These are phyloP conservation scores for Beaufortia kweichowensis DNA, from an alignment of 2,113 vertebrate genomes.

Conservation along the genomic window DNA sequence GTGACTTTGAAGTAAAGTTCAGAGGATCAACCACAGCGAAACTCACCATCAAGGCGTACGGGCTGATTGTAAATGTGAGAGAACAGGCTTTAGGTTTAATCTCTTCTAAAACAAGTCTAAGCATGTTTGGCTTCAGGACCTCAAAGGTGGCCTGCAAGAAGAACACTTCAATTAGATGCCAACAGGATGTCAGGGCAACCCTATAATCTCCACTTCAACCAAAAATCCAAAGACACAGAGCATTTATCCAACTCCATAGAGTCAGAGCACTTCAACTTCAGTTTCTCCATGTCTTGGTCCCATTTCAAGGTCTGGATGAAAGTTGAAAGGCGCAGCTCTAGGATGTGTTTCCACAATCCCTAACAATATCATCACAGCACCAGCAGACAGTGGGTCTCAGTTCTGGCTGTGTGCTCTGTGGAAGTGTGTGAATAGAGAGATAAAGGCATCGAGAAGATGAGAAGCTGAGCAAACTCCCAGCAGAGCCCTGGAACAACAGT, in stretches of 20 bases:
- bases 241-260: neutral
- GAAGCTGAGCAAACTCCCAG: conserved; percentile 17
- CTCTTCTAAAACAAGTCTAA: conserved; percentile 11
- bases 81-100: conserved; percentile 1
- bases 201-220: conserved; percentile 12
- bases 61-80: conserved; percentile 28
- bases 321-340: conserved; percentile 15
- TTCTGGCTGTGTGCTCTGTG: conserved; percentile 8
- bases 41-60: conserved; percentile 5
- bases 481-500: conserved; percentile 45
- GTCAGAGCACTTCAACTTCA: neutral
- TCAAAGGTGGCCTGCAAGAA: neutral
- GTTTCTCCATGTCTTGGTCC: neutral
- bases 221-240: neutral
- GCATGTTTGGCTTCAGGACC: neutral
- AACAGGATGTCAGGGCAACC: conserved; percentile 13
- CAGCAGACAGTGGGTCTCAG: conserved; percentile 30
- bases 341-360: conserved; percentile 17
- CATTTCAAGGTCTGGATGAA: neutral
- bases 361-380: conserved; percentile 26
- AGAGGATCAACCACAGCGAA: neutral
- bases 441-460: conserved; percentile 15
- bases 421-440: conserved; percentile 37
- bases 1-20: conserved; percentile 35
- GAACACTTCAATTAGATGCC: neutral